Percentiles rank a stretch among this genome's conserved stretches.
Evolutionary conservation across 2,888 invertebrate genomes (phyloP).

Genomic region (Lamellibrachia satsuma): DNA sequence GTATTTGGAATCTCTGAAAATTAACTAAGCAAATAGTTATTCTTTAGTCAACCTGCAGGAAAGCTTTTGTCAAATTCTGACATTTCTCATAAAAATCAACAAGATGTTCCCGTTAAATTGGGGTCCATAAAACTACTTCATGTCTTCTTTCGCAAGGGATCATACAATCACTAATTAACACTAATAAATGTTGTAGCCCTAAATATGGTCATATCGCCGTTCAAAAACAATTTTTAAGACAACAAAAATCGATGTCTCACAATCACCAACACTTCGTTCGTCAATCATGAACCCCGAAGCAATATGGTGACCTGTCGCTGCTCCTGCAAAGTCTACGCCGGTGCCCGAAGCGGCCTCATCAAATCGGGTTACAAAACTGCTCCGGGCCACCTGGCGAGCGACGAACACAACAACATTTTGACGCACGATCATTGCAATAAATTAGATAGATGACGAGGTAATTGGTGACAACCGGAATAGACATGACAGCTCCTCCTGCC

Average conservation of each 20-base stretch:
- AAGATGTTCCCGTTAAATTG: no score
- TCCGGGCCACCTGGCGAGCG: neutral
- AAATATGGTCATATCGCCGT: no score
- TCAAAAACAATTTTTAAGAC: no score
- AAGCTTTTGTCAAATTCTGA: neutral
- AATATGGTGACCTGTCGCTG: neutral
- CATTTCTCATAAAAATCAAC: neutral
- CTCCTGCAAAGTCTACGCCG: neutral
- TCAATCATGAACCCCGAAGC: neutral
- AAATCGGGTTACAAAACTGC: neutral
- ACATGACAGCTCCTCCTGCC: neutral
- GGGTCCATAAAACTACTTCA: neutral
- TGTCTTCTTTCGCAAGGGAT: neutral
- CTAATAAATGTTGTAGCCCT: no score
- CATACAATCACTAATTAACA: no score
- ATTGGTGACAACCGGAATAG: slow-evolving; percentile 3
- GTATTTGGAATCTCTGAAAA: neutral
- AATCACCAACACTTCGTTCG: neutral
- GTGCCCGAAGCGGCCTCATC: neutral
- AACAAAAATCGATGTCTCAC: no score
- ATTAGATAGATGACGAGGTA: slow-evolving; percentile 1
- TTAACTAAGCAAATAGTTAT: neutral
- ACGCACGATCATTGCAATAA: neutral
- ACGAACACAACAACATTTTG: slow-evolving; percentile 1
- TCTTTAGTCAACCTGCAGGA: neutral